phyloP scores from a whole-genome alignment of 1,140 invertebrate species.

The Nephila pilipes region DNA sequence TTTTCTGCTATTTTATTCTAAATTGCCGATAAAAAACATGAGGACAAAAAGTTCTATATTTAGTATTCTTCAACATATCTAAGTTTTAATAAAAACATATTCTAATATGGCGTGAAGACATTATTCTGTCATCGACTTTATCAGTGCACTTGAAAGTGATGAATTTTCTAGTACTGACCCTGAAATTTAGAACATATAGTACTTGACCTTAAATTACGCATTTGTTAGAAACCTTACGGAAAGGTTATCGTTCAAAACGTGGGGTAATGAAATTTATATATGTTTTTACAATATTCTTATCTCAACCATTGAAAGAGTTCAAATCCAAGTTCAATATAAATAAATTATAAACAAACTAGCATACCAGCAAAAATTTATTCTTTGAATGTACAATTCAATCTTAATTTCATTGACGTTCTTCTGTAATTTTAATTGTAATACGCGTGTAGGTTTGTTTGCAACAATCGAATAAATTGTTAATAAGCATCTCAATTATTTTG shows the following conservation, averaged over 20 bases:
- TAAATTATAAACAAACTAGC: background rate
- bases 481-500: too few species aligned
- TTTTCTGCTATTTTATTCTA: too few species aligned
- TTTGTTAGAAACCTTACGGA: background rate
- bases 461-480: too few species aligned
- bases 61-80: background rate
- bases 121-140: background rate
- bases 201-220: background rate
- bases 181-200: slow-evolving; percentile 5
- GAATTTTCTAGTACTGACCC: slow-evolving; percentile 17
- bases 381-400: too few species aligned
- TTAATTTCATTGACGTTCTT: too few species aligned
- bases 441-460: too few species aligned
- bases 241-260: background rate
- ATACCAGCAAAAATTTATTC: background rate
- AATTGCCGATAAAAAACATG: too few species aligned
- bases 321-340: background rate
- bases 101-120: background rate
- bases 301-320: background rate
- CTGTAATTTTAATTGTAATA: too few species aligned
- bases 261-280: background rate
- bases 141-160: slow-evolving; percentile 7
- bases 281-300: slow-evolving; percentile 22
- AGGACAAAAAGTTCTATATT: background rate
- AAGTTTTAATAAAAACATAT: background rate